Conservation (phyloP, 2,888 invertebrate genomes). For the Strigamia maritima region DNA sequence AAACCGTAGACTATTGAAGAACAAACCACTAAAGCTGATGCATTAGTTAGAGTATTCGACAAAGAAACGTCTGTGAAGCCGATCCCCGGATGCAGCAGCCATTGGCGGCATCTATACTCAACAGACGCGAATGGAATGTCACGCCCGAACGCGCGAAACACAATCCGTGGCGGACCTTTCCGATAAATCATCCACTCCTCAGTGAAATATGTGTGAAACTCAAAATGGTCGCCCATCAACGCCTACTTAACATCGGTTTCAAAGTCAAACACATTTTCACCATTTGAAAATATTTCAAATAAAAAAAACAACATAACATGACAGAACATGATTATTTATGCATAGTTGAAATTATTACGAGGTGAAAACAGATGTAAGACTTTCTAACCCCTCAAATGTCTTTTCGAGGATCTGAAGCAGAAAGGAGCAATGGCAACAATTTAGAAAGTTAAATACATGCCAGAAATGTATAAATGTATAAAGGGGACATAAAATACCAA, state of each 20-base stretch:
- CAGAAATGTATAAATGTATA: background rate
- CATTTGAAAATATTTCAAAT: background rate
- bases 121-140: background rate
- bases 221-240: conserved; percentile 16
- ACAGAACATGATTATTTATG: background rate
- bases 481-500: too few species aligned
- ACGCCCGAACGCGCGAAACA: conserved; percentile 31
- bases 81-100: background rate
- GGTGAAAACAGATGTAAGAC: conserved; percentile 11
- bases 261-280: background rate
- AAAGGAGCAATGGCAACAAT: background rate
- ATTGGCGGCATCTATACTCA: background rate
- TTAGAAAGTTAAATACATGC: background rate
- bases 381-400: background rate
- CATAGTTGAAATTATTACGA: conserved; percentile 2
- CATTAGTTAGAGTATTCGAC: background rate
- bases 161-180: conserved; percentile 23
- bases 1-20: too few species aligned
- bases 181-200: conserved; percentile 25
- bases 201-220: conserved; percentile 2
- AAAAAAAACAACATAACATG: background rate
- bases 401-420: background rate
- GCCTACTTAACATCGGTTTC: conserved; percentile 3
- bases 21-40: too few species aligned
- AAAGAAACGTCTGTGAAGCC: conserved; percentile 4